Evolutionary conservation across 2,797 vertebrate species (phyloP).

Genomic region (Lepus oiostolus): DNA sequence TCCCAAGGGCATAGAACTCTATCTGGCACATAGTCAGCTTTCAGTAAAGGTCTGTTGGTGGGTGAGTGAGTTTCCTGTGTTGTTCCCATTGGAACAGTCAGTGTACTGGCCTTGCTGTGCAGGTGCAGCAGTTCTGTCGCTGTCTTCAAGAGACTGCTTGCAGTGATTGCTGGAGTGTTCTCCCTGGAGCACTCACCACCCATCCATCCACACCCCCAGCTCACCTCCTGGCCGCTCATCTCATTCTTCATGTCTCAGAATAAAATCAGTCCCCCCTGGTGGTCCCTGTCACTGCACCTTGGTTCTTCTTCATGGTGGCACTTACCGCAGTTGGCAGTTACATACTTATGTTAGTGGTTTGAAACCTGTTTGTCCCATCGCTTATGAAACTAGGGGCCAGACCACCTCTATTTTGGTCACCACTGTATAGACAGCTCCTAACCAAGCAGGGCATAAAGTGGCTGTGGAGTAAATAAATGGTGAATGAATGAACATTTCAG

Average conservation of each 20-base stretch:
- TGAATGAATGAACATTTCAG: not conserved
- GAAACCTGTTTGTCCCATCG: conserved; percentile 11
- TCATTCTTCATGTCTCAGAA: not conserved
- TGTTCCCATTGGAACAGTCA: not conserved
- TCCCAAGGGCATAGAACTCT: not conserved
- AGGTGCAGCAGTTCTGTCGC: not conserved
- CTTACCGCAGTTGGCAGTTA: not conserved
- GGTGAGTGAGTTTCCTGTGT: not conserved
- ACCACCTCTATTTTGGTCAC: conserved; percentile 19
- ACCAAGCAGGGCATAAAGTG: not conserved
- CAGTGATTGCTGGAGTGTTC: not conserved
- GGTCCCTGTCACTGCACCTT: not conserved
- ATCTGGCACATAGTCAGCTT: not conserved
- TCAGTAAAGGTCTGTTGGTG: not conserved
- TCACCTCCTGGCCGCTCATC: not conserved
- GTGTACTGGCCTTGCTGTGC: not conserved
- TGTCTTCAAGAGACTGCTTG: not conserved
- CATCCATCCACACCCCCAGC: too few species aligned
- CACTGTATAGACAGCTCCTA: not conserved
- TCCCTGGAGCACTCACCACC: not conserved
- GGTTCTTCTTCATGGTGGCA: not conserved
- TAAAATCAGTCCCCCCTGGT: not conserved
- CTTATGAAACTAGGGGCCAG: not conserved
- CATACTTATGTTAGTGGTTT: conserved; percentile 19
- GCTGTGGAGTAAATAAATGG: not conserved